Conservation (phyloP, 2,888 invertebrate species). For the Ctenicera cuprea region DNA sequence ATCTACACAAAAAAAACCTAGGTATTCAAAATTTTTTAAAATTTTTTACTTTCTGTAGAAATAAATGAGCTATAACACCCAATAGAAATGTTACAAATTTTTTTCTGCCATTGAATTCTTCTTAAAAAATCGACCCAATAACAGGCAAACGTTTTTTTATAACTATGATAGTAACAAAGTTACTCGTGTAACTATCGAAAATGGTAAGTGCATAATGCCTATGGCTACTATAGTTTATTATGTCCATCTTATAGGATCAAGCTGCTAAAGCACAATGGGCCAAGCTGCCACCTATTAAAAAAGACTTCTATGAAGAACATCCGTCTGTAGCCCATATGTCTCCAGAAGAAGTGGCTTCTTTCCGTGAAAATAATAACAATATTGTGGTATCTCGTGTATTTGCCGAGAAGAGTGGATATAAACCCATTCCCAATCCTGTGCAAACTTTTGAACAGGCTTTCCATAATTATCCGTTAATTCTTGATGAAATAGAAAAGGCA, state of each 20-base stretch:
- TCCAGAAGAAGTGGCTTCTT: conserved; percentile 77
- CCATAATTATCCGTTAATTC: conserved; percentile 86
- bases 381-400: conserved; percentile 84
- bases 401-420: conserved; percentile 71
- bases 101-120: too few relatives aligned
- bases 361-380: conserved; percentile 81
- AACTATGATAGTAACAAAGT: too few relatives aligned
- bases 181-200: too few relatives aligned
- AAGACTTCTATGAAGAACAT: conserved; percentile 90
- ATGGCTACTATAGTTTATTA: too few relatives aligned
- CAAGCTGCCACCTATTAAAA: conserved; percentile 80
- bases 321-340: conserved; percentile 81
- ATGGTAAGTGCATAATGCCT: too few relatives aligned
- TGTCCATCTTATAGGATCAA: conserved; percentile 70
- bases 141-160: too few relatives aligned
- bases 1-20: too few relatives aligned
- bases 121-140: too few relatives aligned
- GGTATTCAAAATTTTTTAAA: too few relatives aligned
- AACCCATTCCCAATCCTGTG: conserved; percentile 84
- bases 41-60: too few relatives aligned
- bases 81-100: too few relatives aligned
- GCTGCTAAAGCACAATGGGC: conserved; percentile 78
- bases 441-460: conserved; percentile 90
- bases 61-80: too few relatives aligned
- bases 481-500: conserved; percentile 87